phyloP scores from a whole-genome alignment of 2,888 invertebrate genomes.

The Mayetiola destructor region DNA sequence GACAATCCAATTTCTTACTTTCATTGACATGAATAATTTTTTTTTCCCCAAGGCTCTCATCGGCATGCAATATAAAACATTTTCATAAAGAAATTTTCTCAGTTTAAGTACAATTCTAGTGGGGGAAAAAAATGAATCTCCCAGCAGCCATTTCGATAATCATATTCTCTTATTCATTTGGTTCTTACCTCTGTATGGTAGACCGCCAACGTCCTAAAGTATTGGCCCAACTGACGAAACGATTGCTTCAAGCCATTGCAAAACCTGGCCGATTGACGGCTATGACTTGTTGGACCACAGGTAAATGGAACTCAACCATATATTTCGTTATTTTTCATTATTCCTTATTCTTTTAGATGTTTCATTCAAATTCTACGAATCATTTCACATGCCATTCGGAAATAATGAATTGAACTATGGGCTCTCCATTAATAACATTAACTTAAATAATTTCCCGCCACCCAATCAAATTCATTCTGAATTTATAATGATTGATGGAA shows the following conservation, averaged over 20 bases:
- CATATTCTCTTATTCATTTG: too few species aligned
- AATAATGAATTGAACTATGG: not conserved
- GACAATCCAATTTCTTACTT: too few species aligned
- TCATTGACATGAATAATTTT: too few species aligned
- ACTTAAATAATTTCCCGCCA: not conserved
- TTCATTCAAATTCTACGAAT: not conserved
- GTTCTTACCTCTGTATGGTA: too few species aligned
- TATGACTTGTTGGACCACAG: constrained; percentile 21
- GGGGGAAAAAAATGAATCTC: too few species aligned
- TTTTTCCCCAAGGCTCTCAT: too few species aligned
- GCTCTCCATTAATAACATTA: not conserved
- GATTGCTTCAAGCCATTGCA: not conserved
- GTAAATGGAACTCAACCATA: constrained; percentile 14
- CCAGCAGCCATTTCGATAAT: too few species aligned
- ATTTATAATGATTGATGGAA: not conserved
- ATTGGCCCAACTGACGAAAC: not conserved
- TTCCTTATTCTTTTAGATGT: not conserved
- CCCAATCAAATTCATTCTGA: not conserved
- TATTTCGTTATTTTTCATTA: not conserved
- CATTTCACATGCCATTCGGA: not conserved
- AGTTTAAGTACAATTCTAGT: too few species aligned
- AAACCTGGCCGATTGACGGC: constrained; percentile 19
- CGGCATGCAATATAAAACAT: too few species aligned
- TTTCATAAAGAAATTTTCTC: too few species aligned
- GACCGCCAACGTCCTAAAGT: not conserved